Base-by-base conservation (phyloP, 1,140 invertebrate genomes). In the Euwallacea fornicatus region DNA sequence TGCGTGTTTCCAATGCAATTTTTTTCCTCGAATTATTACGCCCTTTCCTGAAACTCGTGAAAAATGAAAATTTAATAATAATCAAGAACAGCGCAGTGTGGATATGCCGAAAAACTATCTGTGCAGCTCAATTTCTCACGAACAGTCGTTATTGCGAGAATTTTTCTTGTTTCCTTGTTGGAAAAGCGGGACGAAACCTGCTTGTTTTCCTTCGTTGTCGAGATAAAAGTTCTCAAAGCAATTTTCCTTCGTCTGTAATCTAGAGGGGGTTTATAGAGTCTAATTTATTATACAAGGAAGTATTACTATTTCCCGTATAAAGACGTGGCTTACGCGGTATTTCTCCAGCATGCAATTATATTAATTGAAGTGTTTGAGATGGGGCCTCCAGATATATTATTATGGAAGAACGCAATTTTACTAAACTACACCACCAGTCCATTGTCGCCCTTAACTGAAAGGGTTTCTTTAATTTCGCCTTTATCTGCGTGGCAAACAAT, bases 141-240 rank as follows among this genome's bases (percentile, higher is more conserved):
- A 61, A 16, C 59, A n/a, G 59, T 61, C 59, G 21, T 61, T 61
- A 61, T 42, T n/a, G 59, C 59, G 41, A 61, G 42, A 42, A 61
- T 61, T 60, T 42, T 43, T 61, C 33, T 41, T 42, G 33, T 41
- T 42, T 61, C 42, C 10, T 43, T 61, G 41, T 16, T 9, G 15
- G 59, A 33, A 33, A 41, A 41, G 42, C 42, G 11, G 42, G 7
- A 7, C 21, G 42, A 61, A 61, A 61, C 59, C 16, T 42, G 59
- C 59, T 61, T 61, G 59, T 61, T 61, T 61, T 61, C 59, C 10
- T 33, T 42, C 59, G 42, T 61, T 61, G 21, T 61, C 59, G 59
- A 61, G 59, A 61, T 61, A 61, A 61, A 61, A 61, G 59, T 61
- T 61, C 59, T 43, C 59, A 16, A 61, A 61, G 55, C 55, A 58